phyloP scores from a whole-genome alignment of 1,140 invertebrate genomes.

The Hyphantria cunea region DNA sequence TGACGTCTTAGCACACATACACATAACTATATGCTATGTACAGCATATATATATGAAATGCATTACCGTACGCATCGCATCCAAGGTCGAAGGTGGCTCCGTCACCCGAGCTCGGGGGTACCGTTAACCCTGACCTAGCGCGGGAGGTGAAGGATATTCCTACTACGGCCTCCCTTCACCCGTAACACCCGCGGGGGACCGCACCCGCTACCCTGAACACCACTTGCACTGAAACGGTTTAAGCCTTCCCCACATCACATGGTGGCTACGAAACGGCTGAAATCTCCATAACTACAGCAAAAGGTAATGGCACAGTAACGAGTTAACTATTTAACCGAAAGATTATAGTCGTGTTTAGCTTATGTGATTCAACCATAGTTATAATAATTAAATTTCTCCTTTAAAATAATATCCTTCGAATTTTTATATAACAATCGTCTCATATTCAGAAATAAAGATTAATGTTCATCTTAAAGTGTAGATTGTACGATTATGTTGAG shows the following conservation, averaged over 20 bases:
- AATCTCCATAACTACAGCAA: conserved; percentile 3
- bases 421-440: too few species aligned
- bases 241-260: conserved; percentile 53
- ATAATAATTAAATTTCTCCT: too few species aligned
- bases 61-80: conserved; percentile 63
- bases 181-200: conserved; percentile 39
- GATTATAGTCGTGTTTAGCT: neutral
- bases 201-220: conserved; percentile 54
- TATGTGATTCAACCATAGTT: neutral
- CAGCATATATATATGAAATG: conserved; percentile 36
- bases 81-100: conserved; percentile 71
- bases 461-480: too few species aligned
- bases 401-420: too few species aligned
- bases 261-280: conserved; percentile 24
- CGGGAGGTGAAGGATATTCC: conserved; percentile 77
- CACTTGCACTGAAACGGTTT: conserved; percentile 64
- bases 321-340: neutral
- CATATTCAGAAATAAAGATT: too few species aligned
- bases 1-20: too few species aligned
- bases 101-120: conserved; percentile 66
- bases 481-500: too few species aligned
- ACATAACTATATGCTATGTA: neutral
- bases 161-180: conserved; percentile 69
- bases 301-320: too few species aligned
- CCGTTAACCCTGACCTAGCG: conserved; percentile 78